Conservation (phyloP, 2,797 vertebrate species). For the Phataginus tetradactyla region DNA sequence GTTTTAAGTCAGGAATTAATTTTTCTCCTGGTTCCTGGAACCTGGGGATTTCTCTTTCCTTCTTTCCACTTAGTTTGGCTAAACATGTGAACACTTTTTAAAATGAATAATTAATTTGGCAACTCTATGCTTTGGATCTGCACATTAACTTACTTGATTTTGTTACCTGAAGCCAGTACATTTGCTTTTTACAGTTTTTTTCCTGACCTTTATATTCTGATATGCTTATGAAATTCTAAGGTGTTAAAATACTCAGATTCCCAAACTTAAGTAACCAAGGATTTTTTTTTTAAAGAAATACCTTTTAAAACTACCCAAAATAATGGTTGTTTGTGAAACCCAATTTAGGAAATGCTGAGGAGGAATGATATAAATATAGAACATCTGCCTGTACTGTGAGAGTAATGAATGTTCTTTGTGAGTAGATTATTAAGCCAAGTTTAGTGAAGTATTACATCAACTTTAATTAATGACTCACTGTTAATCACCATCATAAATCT, state of each 20-base stretch:
- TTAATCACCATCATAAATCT: constrained; percentile 3
- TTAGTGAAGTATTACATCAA: background rate
- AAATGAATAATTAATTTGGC: background rate
- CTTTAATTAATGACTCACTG: background rate
- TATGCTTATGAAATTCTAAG: background rate
- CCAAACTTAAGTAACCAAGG: background rate
- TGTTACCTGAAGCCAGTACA: background rate
- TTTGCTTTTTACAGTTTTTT: background rate
- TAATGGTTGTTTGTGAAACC: background rate
- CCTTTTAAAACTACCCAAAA: background rate
- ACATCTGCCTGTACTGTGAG: background rate
- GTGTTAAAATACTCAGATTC: background rate
- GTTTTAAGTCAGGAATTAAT: background rate
- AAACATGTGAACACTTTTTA: background rate
- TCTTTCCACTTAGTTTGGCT: background rate
- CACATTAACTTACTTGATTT: background rate
- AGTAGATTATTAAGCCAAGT: background rate
- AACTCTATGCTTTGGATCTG: background rate
- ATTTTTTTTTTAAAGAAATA: background rate
- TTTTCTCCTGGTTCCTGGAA: background rate
- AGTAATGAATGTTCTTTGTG: background rate
- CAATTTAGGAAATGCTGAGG: constrained; percentile 7
- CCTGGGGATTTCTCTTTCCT: background rate
- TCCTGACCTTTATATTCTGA: background rate
- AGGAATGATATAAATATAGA: background rate